Base-by-base conservation (phyloP, 2,797 vertebrate species). In the Buceros bicornis region DNA sequence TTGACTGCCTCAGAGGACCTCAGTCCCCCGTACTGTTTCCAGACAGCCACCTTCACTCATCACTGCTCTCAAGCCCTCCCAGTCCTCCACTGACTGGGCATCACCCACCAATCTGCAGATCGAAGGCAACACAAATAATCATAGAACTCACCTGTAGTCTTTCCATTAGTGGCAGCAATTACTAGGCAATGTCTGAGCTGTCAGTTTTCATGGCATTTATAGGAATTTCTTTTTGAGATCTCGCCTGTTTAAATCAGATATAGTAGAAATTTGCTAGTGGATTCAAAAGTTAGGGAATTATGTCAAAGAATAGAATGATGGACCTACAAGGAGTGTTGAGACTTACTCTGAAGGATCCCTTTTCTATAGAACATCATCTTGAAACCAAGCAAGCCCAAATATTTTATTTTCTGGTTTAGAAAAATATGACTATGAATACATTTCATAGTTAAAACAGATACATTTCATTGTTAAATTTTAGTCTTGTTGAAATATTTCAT, bases 11-110 rank as follows among this genome's bases (percentile, higher is more conserved):
- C 45, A 14, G 22, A 29, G 25, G 20, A 35, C 35, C 33, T 61
- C 31, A 4, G 1, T 28, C 8, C 17, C 29, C 7, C 7, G 3
- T 19, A 8, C 6, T 51, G 13, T 25, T 79, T 77, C 25, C 22
- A 78, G 66, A 37, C 6, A 82, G 6, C 14, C 56, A 26, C 18
- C 51, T 84, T 69, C 61, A 33, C 33, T 33, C 33, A 33, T 5
- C 42, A 13, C 3, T 31, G 17, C 12, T 6, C 8, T 33, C 28
- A 43, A 57, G 13, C 7, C 15, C 6, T 45, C 15, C 5, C 17
- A 18, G 48, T 35, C 25, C 40, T 67, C 43, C 0, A 0, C 15
- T 69, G 50, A 7, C 17, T 45, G 10, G 10, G 9, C 50, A 65
- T 51, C 50, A 84, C 29, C 56, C 42, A 43, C 26, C 6, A 8